These are phyloP conservation scores for Esperia sulphurella DNA, from an alignment of 2,888 invertebrate species.

Conservation along the genomic window DNA sequence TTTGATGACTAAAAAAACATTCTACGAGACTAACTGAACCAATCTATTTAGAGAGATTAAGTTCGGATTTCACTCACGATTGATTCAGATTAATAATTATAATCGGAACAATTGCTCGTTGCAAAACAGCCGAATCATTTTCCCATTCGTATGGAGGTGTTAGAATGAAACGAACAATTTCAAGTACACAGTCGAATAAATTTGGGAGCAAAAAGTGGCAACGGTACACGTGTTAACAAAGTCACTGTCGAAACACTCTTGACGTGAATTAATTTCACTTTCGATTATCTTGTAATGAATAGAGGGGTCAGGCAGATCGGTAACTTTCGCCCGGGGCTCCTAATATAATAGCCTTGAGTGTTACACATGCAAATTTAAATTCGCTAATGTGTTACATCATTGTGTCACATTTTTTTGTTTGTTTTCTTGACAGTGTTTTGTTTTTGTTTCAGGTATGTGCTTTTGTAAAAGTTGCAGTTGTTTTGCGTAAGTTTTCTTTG, in stretches of 20 bases:
- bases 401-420: conserved; percentile 10
- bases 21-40: conserved; percentile 17
- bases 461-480: background rate
- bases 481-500: background rate
- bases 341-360: conserved; percentile 45
- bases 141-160: conserved; percentile 1
- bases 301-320: conserved; percentile 56
- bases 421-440: conserved; percentile 25
- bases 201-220: conserved; percentile 23
- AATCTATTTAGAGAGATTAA: conserved; percentile 20
- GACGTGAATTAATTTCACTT: conserved; percentile 69
- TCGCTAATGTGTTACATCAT: conserved; percentile 41
- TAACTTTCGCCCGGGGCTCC: conserved; percentile 64
- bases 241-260: conserved; percentile 53
- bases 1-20: conserved; percentile 1
- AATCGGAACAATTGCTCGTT: conserved; percentile 1
- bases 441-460: conserved; percentile 57
- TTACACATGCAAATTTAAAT: conserved; percentile 39
- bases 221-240: conserved; percentile 48
- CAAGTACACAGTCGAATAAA: conserved; percentile 19
- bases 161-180: conserved; percentile 7
- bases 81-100: conserved; percentile 13
- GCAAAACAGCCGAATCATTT: conserved; percentile 18
- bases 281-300: conserved; percentile 69
- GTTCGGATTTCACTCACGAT: conserved; percentile 23